These are phyloP conservation scores for Lota lota DNA, from an alignment of 2,113 vertebrate species.

Conservation along the genomic window DNA sequence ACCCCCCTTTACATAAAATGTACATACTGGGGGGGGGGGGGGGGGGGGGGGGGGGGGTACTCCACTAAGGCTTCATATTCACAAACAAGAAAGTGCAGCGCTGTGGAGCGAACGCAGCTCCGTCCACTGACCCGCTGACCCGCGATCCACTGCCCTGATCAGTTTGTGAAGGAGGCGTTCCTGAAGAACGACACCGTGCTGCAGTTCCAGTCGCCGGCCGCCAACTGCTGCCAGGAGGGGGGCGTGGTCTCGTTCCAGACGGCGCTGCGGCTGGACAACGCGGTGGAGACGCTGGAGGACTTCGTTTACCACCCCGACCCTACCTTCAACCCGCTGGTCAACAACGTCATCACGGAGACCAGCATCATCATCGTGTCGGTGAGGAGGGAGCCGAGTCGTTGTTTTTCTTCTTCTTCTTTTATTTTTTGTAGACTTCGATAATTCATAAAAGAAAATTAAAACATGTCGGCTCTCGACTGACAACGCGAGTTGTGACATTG, in stretches of 20 bases:
- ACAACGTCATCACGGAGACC: slow-evolving; percentile 63
- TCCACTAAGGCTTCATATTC: too few relatives aligned
- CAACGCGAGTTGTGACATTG: too few relatives aligned
- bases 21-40: too few relatives aligned
- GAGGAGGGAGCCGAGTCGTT: slow-evolving; percentile 6
- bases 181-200: slow-evolving; percentile 76
- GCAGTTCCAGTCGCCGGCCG: slow-evolving; percentile 80
- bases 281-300: slow-evolving; percentile 66
- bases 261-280: slow-evolving; percentile 82
- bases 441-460: too few relatives aligned
- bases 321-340: slow-evolving; percentile 67
- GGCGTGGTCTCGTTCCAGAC: slow-evolving; percentile 71
- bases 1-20: too few relatives aligned
- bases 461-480: too few relatives aligned
- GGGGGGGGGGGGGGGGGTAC: too few relatives aligned
- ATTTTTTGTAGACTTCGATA: too few relatives aligned
- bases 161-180: slow-evolving; percentile 60
- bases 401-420: too few relatives aligned
- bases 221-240: slow-evolving; percentile 55
- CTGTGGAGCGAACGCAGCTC: too few relatives aligned
- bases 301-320: slow-evolving; percentile 86
- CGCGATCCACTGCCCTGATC: slow-evolving; percentile 24
- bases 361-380: slow-evolving; percentile 70
- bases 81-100: too few relatives aligned
- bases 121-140: too few relatives aligned